phyloP scores from a whole-genome alignment of 53 echinoderm and acorn worm genomes.

The Arbacia lixula region DNA sequence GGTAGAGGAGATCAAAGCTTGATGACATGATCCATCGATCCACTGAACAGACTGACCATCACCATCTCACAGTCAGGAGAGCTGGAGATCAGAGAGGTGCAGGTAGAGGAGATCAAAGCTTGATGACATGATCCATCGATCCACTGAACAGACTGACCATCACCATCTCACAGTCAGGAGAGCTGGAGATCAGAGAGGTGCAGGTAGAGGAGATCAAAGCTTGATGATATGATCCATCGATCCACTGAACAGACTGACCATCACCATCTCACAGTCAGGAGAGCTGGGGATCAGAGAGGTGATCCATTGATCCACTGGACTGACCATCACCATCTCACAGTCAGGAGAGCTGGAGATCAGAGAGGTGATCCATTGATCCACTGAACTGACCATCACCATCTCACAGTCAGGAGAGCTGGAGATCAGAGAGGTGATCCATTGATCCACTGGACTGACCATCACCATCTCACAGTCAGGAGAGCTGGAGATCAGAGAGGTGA shows the following conservation, averaged over 20 bases:
- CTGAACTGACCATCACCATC: neutral
- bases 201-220: conserved; percentile 46
- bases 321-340: conserved; percentile 21
- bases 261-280: conserved; percentile 27
- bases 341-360: conserved; percentile 15
- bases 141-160: conserved; percentile 42
- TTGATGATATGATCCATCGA: conserved; percentile 17
- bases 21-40: conserved; percentile 50
- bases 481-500: conserved; percentile 29
- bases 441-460: conserved; percentile 1
- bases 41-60: conserved; percentile 31
- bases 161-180: conserved; percentile 42
- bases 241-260: neutral
- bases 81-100: conserved; percentile 54
- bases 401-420: conserved; percentile 35
- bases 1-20: conserved; percentile 28
- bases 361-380: conserved; percentile 13
- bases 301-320: conserved; percentile 13
- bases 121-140: conserved; percentile 44
- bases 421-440: conserved; percentile 18
- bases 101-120: conserved; percentile 42
- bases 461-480: conserved; percentile 29
- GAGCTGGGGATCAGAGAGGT: conserved; percentile 16
- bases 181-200: conserved; percentile 55
- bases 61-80: conserved; percentile 49